These are phyloP conservation scores for Mustela lutreola DNA, from an alignment of 2,113 vertebrate genomes.

Conservation along the genomic window DNA sequence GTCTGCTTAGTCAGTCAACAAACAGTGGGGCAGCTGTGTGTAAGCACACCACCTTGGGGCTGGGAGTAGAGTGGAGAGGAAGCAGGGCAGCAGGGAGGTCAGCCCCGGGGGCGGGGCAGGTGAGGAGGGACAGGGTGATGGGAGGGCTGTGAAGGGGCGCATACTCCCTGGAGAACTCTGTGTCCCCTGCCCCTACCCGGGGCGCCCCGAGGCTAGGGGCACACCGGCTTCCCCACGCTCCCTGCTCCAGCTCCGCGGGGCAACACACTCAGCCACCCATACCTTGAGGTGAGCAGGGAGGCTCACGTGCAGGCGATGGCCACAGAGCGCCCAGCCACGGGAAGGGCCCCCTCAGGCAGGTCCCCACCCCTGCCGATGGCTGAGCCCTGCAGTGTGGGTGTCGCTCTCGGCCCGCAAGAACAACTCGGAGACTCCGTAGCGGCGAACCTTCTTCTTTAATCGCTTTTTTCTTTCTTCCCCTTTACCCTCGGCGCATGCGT, in stretches of 20 bases:
- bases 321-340: too few species aligned
- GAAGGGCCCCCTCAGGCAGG: not conserved
- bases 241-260: too few species aligned
- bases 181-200: not conserved
- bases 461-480: too few species aligned
- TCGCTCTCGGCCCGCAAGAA: too few species aligned
- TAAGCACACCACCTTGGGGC: rapidly evolving
- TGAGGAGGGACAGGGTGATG: not conserved
- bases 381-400: not conserved
- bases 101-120: rapidly evolving
- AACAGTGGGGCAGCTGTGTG: not conserved
- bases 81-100: rapidly evolving
- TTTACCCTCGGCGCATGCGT: too few species aligned
- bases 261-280: rapidly evolving
- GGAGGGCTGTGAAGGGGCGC: not conserved
- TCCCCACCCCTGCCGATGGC: rapidly evolving
- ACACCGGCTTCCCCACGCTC: rapidly evolving
- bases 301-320: rapidly evolving
- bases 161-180: not conserved
- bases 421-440: too few species aligned
- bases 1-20: too few species aligned
- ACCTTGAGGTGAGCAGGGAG: not conserved
- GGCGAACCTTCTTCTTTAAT: too few species aligned
- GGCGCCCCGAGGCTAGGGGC: rapidly evolving
- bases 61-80: rapidly evolving